These are phyloP conservation scores for Myiagra hebetior DNA, from an alignment of 2,113 vertebrate genomes.

Conservation along the genomic window DNA sequence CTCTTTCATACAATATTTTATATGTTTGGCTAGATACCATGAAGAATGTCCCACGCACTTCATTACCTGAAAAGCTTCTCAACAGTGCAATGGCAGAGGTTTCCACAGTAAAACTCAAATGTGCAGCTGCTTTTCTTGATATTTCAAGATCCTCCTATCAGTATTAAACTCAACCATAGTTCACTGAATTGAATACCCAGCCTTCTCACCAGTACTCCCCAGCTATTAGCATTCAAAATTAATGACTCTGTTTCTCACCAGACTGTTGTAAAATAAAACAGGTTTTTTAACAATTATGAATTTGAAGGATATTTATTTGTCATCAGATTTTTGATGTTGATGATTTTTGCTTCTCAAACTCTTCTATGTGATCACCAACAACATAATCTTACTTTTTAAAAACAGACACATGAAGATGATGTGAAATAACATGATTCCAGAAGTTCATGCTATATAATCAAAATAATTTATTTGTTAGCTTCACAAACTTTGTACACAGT, in stretches of 20 bases:
- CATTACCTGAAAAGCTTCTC: neutral
- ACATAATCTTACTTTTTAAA: neutral
- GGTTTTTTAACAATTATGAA: neutral
- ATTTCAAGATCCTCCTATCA: neutral
- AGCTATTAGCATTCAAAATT: neutral
- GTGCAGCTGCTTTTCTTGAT: neutral
- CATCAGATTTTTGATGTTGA: neutral
- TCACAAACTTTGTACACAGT: neutral
- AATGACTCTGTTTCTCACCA: neutral
- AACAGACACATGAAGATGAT: neutral
- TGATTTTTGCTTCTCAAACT: neutral
- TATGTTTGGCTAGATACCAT: neutral
- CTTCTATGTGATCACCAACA: neutral
- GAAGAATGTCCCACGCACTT: neutral
- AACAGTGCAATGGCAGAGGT: neutral
- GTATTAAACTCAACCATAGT: neutral
- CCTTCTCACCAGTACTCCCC: neutral
- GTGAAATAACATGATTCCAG: neutral
- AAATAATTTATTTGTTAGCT: neutral
- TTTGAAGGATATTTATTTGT: neutral
- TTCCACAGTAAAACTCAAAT: neutral
- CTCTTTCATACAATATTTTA: neutral
- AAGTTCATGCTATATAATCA: neutral
- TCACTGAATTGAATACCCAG: neutral
- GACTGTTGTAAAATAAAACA: neutral